A percentile compares a stretch with the other conserved stretches of the same genome.
phyloP scores from a whole-genome alignment of 2,888 invertebrate species.

The Lithosia quadra region DNA sequence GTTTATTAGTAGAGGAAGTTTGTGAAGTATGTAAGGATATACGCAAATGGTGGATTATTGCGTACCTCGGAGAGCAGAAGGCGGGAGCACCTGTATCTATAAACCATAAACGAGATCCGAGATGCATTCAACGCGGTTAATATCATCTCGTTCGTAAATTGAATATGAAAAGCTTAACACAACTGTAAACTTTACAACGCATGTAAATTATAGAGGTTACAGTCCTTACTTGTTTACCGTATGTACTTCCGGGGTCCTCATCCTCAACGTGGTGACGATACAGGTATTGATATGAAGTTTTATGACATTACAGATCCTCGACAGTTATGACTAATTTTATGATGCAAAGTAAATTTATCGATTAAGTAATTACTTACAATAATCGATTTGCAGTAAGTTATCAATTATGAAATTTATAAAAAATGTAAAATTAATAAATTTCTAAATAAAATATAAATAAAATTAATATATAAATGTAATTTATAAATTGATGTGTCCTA shows the following conservation, averaged over 20 bases:
- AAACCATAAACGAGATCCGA: neutral
- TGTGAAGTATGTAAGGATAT: no score
- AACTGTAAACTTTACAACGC: neutral
- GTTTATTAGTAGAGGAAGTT: no score
- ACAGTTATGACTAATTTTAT: conserved; percentile 5
- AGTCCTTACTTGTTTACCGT: conserved; percentile 14
- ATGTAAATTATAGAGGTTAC: conserved; percentile 21
- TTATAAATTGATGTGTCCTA: no score
- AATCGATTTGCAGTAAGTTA: neutral
- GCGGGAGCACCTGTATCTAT: no score
- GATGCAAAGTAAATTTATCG: no score
- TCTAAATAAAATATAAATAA: no score
- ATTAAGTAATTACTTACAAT: no score
- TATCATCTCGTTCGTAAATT: conserved; percentile 17
- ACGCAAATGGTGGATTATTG: no score
- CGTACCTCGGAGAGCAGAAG: no score
- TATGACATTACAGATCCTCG: conserved; percentile 1
- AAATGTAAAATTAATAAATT: no score
- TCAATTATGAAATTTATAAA: no score
- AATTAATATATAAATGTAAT: no score
- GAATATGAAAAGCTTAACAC: conserved; percentile 27
- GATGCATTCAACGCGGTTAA: neutral
- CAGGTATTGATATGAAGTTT: neutral
- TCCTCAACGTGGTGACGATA: neutral
- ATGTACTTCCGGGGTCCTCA: conserved; percentile 16